phyloP scores from a whole-genome alignment of 1,140 invertebrate species.

The Onthophagus taurus region DNA sequence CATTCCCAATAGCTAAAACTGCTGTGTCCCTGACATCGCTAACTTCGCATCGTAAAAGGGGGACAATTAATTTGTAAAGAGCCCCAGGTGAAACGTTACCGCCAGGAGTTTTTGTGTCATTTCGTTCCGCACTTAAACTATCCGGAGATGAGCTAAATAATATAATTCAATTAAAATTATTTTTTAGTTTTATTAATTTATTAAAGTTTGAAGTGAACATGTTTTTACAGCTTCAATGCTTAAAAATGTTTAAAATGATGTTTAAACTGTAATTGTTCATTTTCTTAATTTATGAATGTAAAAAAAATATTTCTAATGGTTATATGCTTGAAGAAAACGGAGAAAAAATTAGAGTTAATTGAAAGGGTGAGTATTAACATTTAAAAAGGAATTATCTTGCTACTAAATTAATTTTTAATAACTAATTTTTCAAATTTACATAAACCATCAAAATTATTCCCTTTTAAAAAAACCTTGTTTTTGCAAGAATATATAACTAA shows the following conservation, averaged over 20 bases:
- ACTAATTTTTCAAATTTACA: no score
- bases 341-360: background rate
- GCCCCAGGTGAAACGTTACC: slow-evolving; percentile 63
- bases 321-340: background rate
- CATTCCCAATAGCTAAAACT: slow-evolving; percentile 85
- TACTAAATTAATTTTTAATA: no score
- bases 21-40: slow-evolving; percentile 87
- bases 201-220: no score
- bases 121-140: slow-evolving; percentile 69
- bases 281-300: background rate
- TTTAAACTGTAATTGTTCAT: background rate
- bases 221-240: no score
- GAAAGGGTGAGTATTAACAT: no score
- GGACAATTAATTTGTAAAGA: slow-evolving; percentile 85
- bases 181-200: no score
- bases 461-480: background rate
- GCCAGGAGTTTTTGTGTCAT: slow-evolving; percentile 47
- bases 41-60: slow-evolving; percentile 81
- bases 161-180: no score
- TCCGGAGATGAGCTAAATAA: slow-evolving; percentile 68
- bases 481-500: background rate
- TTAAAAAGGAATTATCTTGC: no score
- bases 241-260: no score
- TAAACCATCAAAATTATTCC: background rate
- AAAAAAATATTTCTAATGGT: background rate